Evolutionary conservation across 2,113 vertebrate genomes (phyloP).

Genomic region (Tupaia chinensis): DNA sequence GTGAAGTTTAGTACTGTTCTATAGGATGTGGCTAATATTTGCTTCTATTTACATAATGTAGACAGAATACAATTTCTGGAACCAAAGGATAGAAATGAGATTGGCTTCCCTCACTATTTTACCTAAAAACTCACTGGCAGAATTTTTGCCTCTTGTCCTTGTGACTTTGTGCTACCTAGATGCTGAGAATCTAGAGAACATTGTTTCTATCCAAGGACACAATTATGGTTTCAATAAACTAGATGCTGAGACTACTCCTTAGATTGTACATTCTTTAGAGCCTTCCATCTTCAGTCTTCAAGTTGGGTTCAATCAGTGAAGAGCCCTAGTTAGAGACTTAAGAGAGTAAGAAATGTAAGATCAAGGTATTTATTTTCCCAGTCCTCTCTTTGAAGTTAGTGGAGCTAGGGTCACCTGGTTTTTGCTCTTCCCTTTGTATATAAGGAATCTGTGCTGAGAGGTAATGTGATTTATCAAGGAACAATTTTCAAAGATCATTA

Average conservation of each 20-base stretch:
- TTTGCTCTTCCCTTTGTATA: not conserved
- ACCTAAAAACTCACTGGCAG: not conserved
- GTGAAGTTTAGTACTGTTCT: not conserved
- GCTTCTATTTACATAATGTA: not conserved
- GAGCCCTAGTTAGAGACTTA: not conserved
- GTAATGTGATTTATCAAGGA: not conserved
- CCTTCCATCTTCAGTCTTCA: not conserved
- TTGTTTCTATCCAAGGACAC: not conserved
- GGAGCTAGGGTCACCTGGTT: not conserved
- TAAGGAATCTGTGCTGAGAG: slow-evolving; percentile 8
- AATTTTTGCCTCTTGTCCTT: not conserved
- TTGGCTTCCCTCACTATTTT: not conserved
- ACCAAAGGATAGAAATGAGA: not conserved
- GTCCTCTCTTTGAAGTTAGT: not conserved
- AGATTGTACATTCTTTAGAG: not conserved
- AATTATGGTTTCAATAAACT: not conserved
- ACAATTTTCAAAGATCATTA: slow-evolving; percentile 34
- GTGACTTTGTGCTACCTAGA: not conserved
- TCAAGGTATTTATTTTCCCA: not conserved
- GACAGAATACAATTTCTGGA: not conserved
- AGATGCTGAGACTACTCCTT: not conserved
- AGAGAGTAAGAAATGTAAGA: not conserved
- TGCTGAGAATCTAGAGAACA: not conserved
- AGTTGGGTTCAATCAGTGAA: not conserved
- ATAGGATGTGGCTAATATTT: not conserved